Evolutionary conservation across 2,113 vertebrate species (phyloP), one percentile per base, ranked within the genome.

Genomic region (Labeo rohita): DNA sequence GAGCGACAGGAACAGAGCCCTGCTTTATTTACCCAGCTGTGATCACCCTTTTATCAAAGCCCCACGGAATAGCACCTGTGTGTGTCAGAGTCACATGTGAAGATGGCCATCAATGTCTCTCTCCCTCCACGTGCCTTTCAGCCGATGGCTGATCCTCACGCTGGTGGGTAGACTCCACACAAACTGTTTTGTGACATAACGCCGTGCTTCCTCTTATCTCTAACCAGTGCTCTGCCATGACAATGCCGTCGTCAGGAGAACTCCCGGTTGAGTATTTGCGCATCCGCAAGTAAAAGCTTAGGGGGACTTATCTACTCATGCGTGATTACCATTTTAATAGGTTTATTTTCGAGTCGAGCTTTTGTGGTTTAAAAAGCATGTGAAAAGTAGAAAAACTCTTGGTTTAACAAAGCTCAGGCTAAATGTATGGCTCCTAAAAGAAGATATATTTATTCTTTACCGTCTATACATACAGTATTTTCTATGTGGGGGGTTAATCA

Each of bases 51-150:
- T 87, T 87, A 88, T 86, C 89, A 84, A 81, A 80, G 83, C 18
- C 9, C 56, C 81, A 80, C 73, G 59, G 36, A 94, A 94, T 89
- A 89, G 88, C 93, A 94, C 93, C 92, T 95, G 93, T 90, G 92
- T 83, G 87, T 85, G 89, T 93, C 87, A 45, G 81, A 36, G 85
- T 54, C 78, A 89, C 74, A 73, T 90, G 91, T 91, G 90, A 89
- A 66, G 63, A 85, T 77, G 56, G 16, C 89, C 63, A 74, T 83
- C 59, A 23, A 36, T 63, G 11, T 81, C 56, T 54, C 52, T 59
- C 49, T 21, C 45, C 47, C 54, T 89, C 85, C 86, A 70, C 88
- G 91, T 86, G 83, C 43, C 79, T 36, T 88, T 63, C 74, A 80
- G 77, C 83, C 52, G 63, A 66, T 83, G 49, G 59, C 61, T 49